These are phyloP conservation scores for Sphaeridia pumilis DNA, from an alignment of 2,888 invertebrate species.

Conservation along the genomic window DNA sequence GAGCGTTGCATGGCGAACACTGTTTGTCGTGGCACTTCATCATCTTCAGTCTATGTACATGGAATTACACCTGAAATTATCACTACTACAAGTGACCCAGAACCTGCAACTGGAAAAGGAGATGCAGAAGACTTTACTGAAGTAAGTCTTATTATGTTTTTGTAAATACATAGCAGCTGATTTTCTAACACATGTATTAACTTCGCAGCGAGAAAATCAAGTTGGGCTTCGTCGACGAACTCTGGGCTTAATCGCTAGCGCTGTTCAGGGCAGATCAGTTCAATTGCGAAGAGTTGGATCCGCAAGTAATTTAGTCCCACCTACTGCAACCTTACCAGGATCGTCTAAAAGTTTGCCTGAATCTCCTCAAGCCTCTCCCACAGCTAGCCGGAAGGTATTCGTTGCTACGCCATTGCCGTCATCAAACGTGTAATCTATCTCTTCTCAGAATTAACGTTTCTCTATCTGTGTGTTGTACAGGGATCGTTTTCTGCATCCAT, in stretches of 20 bases:
- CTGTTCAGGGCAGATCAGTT: conserved; percentile 30
- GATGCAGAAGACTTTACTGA: conserved; percentile 18
- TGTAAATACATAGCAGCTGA: background rate
- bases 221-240: conserved; percentile 24
- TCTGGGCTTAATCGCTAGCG: conserved; percentile 31
- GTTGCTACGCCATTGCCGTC: too few relatives aligned
- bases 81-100: conserved; percentile 31
- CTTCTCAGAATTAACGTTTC: too few relatives aligned
- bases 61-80: conserved; percentile 28
- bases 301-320: conserved; percentile 56
- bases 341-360: conserved; percentile 38
- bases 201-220: too few relatives aligned
- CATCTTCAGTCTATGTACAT: background rate
- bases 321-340: conserved; percentile 37
- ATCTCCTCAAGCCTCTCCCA: conserved; percentile 40
- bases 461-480: too few relatives aligned
- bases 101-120: background rate
- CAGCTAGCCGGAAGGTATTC: conserved; percentile 43
- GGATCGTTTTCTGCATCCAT: too few relatives aligned
- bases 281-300: conserved; percentile 51
- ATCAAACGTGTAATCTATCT: too few relatives aligned
- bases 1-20: conserved; percentile 67
- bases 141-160: background rate
- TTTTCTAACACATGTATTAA: too few relatives aligned
- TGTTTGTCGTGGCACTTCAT: conserved; percentile 43